Evolutionary conservation across 2,888 invertebrate species (phyloP), one percentile per base, ranked within the genome.

Genomic region (Drepana falcataria): DNA sequence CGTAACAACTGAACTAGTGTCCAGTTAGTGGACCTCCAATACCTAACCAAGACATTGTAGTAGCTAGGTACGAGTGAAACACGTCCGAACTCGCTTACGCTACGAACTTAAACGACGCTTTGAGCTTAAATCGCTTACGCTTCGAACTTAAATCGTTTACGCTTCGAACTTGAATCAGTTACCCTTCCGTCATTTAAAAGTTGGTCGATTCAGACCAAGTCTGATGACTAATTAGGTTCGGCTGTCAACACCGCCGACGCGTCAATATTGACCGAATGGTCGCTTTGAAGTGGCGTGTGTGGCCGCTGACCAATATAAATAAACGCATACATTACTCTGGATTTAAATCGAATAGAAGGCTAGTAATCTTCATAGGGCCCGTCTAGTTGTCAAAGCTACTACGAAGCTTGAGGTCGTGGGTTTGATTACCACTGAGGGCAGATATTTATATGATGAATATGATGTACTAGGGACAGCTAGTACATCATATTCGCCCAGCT

Each of bases 261-360:
- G 59, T 61, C 62, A 65, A 68, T 70, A 70, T 68, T 68, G 54
- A 65, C 49, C 5, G 49, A 44, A 41, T 21, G 35, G 53, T 2
- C 37, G 56, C 68, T 68, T 68, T 68, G 68, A 68, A 68, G 70
- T 68, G 49, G 51, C 51, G 9, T 7, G 34, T 54, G 40, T 44
- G 57, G 44, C 48, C 51, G 21, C 21, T 21, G 21, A 41, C 35
- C 59, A 65, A 58, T 55, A 66, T 68, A 64, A 68, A 68, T 64
- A 68, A 64, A 69, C 58, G 59, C 61, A 55, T 54, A 37, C 55
- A 58, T 49, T 56, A 58, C 41, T 49, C 49, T 53, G 59, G 59
- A 64, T 65, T 67, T 64, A 62, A 67, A 62, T 56, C 55, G 54
- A 58, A 68, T 68, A 66, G 68, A 64, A 57, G 68, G 40, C 51